These are phyloP conservation scores for Antheraea yamamai DNA, from an alignment of 2,888 invertebrate species.

Conservation along the genomic window DNA sequence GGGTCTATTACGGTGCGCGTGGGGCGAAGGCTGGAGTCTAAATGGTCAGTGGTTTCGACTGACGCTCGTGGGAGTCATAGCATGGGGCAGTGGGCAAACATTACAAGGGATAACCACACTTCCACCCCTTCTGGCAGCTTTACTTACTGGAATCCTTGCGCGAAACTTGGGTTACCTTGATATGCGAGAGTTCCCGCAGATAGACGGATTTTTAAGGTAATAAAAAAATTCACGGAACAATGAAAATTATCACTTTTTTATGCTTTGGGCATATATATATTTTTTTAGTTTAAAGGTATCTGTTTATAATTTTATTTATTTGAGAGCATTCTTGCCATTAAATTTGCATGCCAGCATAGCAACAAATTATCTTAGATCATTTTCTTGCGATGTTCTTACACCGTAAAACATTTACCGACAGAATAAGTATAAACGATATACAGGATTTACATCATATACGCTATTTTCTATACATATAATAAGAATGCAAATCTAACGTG, in stretches of 20 bases:
- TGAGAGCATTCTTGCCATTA: no score
- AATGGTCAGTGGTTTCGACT: slow-evolving; percentile 63
- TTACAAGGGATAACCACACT: slow-evolving; percentile 57
- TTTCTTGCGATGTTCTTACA: no score
- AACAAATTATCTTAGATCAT: no score
- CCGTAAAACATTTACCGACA: no score
- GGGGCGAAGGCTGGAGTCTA: slow-evolving; percentile 63
- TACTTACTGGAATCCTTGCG: slow-evolving; percentile 65
- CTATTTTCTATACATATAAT: no score
- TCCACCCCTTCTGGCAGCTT: slow-evolving; percentile 64
- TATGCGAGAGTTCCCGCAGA: slow-evolving; percentile 59
- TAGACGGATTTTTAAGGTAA: slow-evolving; percentile 69
- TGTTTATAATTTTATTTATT: background rate
- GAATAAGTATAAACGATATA: no score
- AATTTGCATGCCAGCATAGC: no score
- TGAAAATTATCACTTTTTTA: no score
- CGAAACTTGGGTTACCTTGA: slow-evolving; percentile 63
- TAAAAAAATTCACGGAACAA: background rate
- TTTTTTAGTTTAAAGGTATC: no score
- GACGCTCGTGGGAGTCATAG: slow-evolving; percentile 50
- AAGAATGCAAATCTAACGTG: no score
- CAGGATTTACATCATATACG: background rate
- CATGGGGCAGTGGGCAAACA: slow-evolving; percentile 60
- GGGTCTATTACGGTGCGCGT: slow-evolving; percentile 61
- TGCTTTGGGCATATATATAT: no score